Base-by-base conservation (phyloP, 2,113 vertebrate genomes). In the Rhizomys pruinosus region DNA sequence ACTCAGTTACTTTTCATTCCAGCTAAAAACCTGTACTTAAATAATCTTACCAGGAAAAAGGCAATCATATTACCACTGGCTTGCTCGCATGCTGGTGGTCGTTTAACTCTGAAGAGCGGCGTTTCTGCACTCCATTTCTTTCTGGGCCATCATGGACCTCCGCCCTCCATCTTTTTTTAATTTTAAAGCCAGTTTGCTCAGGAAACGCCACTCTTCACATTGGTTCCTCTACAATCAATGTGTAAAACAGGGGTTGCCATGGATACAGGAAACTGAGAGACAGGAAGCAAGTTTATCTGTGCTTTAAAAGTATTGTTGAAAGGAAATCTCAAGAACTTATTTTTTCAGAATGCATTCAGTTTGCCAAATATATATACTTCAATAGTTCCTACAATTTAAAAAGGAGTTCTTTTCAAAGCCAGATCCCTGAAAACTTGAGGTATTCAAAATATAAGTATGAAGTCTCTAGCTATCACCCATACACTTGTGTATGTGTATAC, bases 231-330 rank as follows among this genome's bases (percentile, higher is more conserved):
- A 96, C 47, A 96, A 88, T 95, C 92, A 98, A 94, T 97, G 95
- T 78, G 97, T 94, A 97, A 96, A 98, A 98, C 91, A 97, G 96
- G 94, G 89, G 98, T 98, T 98, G 93, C 98, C 98, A 98, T 98
- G 98, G 98, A 98, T 98, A 98, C 98, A 99, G 98, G 98, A 99
- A 99, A 98, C 90, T 89, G 95, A 97, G 97, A 93, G 97, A 97
- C 98, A 98, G 98, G 98, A 98, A 98, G 97, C 92, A 95, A 97
- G 95, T 98, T 98, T 98, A 98, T 98, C 98, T 98, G 96, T 97
- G 97, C 97, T 98, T 98, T 96, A 96, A 95, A 98, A 97, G 97
- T 96, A 98, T 91, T 98, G 97, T 97, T 98, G 95, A 97, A 98
- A 98, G 97, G 97, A 98, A 98, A 98, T 97, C 95, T 97, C 96